Evolutionary conservation across 2,113 vertebrate species (phyloP).

Genomic region (Pterocles orientalis): DNA sequence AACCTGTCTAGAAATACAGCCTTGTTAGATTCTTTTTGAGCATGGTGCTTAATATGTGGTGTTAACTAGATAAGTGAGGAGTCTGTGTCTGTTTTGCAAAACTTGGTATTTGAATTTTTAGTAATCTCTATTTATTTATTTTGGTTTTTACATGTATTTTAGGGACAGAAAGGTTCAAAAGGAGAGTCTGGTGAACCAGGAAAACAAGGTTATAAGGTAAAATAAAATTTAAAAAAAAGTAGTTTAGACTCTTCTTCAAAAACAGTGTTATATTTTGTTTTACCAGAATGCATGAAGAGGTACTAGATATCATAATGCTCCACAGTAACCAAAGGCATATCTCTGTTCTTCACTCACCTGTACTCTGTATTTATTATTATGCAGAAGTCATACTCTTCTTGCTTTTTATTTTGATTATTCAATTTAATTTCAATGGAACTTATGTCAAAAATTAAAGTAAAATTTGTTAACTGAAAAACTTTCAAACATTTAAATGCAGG

Average conservation of each 20-base stretch:
- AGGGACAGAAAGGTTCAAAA: constrained; percentile 97
- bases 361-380: background rate
- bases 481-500: background rate
- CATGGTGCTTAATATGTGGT: background rate
- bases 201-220: constrained; percentile 98
- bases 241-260: background rate
- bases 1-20: background rate
- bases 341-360: background rate
- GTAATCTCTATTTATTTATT: background rate
- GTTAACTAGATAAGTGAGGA: background rate
- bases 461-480: background rate
- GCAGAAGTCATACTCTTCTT: background rate
- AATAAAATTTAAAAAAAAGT: background rate
- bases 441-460: background rate
- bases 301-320: background rate
- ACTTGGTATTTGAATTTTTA: background rate
- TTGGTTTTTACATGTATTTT: background rate
- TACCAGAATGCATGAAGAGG: background rate
- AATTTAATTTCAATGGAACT: background rate
- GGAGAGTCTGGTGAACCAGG: constrained; percentile 94
- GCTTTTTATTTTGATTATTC: background rate
- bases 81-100: background rate
- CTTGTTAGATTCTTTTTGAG: background rate
- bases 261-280: background rate
- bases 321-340: background rate